Percentiles rank a stretch among this genome's conserved stretches.
Evolutionary conservation across 2,797 vertebrate genomes (phyloP).

Genomic region (Calcarius lapponicus): DNA sequence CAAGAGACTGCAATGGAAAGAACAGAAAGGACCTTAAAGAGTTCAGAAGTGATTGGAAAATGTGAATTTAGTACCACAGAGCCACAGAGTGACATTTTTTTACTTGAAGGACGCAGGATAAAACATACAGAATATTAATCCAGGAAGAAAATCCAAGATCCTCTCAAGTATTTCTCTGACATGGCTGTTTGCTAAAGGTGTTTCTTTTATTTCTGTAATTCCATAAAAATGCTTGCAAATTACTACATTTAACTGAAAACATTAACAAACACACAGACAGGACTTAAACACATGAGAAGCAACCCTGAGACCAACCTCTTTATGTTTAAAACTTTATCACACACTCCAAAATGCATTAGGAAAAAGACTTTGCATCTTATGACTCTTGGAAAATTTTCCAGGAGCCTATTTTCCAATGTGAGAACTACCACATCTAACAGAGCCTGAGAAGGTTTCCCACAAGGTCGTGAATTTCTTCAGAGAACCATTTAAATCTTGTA

Average conservation of each 20-base stretch:
- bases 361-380: background rate
- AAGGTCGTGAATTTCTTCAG: background rate
- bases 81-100: accelerated
- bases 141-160: background rate
- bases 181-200: background rate
- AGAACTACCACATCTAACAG: conserved; percentile 47
- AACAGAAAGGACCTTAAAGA: background rate
- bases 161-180: background rate
- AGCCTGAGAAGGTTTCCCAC: conserved; percentile 27
- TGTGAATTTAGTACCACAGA: background rate
- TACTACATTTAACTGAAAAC: background rate
- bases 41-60: background rate
- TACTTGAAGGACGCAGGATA: background rate
- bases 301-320: background rate
- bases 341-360: background rate
- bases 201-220: background rate
- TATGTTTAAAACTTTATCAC: background rate
- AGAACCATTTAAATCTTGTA: conserved; percentile 18
- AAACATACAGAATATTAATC: background rate
- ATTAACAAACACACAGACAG: background rate
- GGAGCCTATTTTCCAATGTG: background rate
- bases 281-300: background rate
- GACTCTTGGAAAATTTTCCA: conserved; percentile 2
- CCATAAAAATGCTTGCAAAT: background rate
- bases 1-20: background rate